Conservation (phyloP, 2,888 invertebrate genomes). For the Candidula unifasciata region DNA sequence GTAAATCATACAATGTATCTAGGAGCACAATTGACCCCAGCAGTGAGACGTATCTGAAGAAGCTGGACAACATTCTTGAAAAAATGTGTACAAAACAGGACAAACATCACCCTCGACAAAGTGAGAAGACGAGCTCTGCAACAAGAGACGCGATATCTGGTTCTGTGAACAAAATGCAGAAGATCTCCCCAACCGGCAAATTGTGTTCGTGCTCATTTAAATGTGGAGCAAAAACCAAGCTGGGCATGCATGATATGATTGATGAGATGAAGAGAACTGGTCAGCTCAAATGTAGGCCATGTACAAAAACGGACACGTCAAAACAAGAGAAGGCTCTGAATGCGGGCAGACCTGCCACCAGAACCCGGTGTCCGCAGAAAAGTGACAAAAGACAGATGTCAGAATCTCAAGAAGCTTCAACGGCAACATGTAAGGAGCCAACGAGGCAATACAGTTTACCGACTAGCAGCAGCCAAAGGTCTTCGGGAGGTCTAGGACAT, state of each 20-base stretch:
- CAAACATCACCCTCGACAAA: not conserved
- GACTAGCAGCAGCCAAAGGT: not conserved
- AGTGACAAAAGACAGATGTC: not conserved
- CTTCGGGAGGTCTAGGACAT: not conserved
- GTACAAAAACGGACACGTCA: not conserved
- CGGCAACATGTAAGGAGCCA: not conserved
- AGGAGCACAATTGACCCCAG: not conserved
- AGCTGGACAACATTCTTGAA: not conserved
- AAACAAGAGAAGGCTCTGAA: not conserved
- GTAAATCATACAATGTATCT: not conserved
- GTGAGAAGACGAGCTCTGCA: not conserved
- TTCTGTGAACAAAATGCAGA: not conserved
- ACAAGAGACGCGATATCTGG: not conserved
- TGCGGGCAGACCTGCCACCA: not conserved
- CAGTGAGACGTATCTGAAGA: constrained; percentile 1
- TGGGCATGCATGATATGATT: not conserved
- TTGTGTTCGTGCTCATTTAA: not conserved
- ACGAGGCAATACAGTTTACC: not conserved
- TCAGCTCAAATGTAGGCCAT: not conserved
- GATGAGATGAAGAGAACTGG: not conserved
- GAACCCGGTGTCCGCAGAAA: not conserved
- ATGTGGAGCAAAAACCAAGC: not conserved
- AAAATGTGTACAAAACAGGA: not conserved
- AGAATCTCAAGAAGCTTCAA: not conserved
- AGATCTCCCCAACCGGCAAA: not conserved